Percentiles rank a stretch among this genome's conserved stretches.
phyloP scores from a whole-genome alignment of 2,888 invertebrate genomes.

The Oasisia sp. region DNA sequence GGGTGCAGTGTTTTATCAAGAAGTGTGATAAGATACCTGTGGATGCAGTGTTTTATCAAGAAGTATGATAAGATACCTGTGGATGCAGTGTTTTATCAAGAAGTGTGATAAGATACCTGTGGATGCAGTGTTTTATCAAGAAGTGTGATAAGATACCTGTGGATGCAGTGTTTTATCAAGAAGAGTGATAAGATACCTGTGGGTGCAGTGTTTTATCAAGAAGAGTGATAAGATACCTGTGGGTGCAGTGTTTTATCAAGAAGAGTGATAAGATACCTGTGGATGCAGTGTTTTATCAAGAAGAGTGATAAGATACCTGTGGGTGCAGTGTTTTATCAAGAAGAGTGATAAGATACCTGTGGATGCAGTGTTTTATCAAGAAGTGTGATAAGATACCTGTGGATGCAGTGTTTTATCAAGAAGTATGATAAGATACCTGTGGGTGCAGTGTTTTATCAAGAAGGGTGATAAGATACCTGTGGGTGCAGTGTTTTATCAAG shows the following conservation, averaged over 20 bases:
- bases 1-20: slow-evolving; percentile 83
- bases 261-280: slow-evolving; percentile 76
- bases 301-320: slow-evolving; percentile 76
- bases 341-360: slow-evolving; percentile 76
- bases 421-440: slow-evolving; percentile 76
- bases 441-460: slow-evolving; percentile 83
- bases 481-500: slow-evolving; percentile 83
- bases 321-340: slow-evolving; percentile 83
- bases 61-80: slow-evolving; percentile 76
- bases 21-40: slow-evolving; percentile 76
- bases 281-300: slow-evolving; percentile 83
- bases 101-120: slow-evolving; percentile 76
- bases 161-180: slow-evolving; percentile 83
- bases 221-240: slow-evolving; percentile 76
- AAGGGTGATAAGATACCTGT: slow-evolving; percentile 76
- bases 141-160: slow-evolving; percentile 76
- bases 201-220: slow-evolving; percentile 83
- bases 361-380: slow-evolving; percentile 83
- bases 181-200: slow-evolving; percentile 76
- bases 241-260: slow-evolving; percentile 83
- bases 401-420: slow-evolving; percentile 83
- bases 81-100: slow-evolving; percentile 83
- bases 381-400: slow-evolving; percentile 76
- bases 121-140: slow-evolving; percentile 83
- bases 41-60: slow-evolving; percentile 83